phyloP scores from a whole-genome alignment of 2,888 invertebrate genomes.

The Leptothorax acervorum region DNA sequence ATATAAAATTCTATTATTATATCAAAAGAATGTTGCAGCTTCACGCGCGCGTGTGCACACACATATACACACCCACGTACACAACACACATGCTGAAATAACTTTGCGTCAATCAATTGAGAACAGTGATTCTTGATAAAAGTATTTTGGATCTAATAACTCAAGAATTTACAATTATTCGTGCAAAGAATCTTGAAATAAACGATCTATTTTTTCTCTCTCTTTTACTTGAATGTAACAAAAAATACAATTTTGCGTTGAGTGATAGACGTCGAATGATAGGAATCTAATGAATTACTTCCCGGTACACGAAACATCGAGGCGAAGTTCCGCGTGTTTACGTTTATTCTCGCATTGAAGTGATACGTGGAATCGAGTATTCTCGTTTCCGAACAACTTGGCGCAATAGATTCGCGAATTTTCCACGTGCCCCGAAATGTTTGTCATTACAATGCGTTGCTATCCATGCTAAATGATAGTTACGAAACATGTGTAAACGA shows the following conservation, averaged over 20 bases:
- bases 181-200: not conserved
- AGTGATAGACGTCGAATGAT: not conserved
- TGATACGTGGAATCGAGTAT: constrained; percentile 29
- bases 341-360: constrained; percentile 23
- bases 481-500: constrained; percentile 34
- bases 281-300: constrained; percentile 35
- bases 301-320: not conserved
- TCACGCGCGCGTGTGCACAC: not conserved
- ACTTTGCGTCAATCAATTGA: not conserved
- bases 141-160: not conserved
- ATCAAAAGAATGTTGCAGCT: not conserved
- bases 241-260: not conserved
- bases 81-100: not conserved
- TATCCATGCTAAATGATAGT: constrained; percentile 38
- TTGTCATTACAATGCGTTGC: constrained; percentile 29
- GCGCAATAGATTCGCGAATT: constrained; percentile 35
- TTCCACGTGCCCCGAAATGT: constrained; percentile 36
- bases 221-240: not conserved
- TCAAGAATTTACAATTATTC: not conserved
- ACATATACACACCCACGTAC: not conserved
- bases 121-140: not conserved
- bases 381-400: constrained; percentile 34
- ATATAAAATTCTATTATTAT: not conserved
- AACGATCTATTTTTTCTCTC: not conserved
- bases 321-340: constrained; percentile 13